A percentile compares a stretch with the other conserved stretches of the same genome.
Evolutionary conservation across 2,797 vertebrate genomes (phyloP).

Genomic region (Orestias chungarensis): DNA sequence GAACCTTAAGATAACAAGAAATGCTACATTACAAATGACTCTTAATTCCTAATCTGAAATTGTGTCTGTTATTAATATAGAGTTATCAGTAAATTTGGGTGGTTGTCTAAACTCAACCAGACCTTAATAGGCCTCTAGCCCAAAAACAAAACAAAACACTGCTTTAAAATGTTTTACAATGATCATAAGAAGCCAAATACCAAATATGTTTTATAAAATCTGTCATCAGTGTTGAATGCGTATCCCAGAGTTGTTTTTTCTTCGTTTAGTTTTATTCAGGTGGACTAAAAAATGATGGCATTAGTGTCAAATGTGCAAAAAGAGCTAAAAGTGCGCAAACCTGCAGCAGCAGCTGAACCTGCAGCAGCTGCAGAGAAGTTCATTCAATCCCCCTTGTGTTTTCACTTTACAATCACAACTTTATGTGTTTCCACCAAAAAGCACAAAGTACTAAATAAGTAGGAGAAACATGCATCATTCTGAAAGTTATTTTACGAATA

Average conservation of each 20-base stretch:
- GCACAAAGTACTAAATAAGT: not conserved
- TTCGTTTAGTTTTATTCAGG: not conserved
- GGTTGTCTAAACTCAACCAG: not conserved
- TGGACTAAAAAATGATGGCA: too few relatives aligned
- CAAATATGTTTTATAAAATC: too few relatives aligned
- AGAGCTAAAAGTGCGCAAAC: constrained; percentile 61
- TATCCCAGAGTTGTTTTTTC: not conserved
- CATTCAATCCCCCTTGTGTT: not conserved
- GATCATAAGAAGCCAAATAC: not conserved
- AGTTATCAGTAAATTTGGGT: not conserved
- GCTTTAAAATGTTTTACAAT: not conserved
- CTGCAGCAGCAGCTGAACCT: too few relatives aligned
- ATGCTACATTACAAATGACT: too few relatives aligned
- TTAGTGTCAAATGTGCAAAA: too few relatives aligned
- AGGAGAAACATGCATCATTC: not conserved
- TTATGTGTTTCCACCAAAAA: not conserved
- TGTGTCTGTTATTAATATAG: not conserved
- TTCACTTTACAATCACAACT: not conserved
- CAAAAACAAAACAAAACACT: not conserved
- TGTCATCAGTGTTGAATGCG: not conserved
- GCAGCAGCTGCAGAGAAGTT: too few relatives aligned
- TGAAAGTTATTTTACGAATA: not conserved
- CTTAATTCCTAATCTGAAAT: not conserved
- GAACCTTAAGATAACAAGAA: too few relatives aligned
- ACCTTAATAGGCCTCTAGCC: not conserved